Evolutionary conservation across 30 jellyfish, hydroid and myxozoan species (phyloP).

Genomic region (Rhopilema esculentum): DNA sequence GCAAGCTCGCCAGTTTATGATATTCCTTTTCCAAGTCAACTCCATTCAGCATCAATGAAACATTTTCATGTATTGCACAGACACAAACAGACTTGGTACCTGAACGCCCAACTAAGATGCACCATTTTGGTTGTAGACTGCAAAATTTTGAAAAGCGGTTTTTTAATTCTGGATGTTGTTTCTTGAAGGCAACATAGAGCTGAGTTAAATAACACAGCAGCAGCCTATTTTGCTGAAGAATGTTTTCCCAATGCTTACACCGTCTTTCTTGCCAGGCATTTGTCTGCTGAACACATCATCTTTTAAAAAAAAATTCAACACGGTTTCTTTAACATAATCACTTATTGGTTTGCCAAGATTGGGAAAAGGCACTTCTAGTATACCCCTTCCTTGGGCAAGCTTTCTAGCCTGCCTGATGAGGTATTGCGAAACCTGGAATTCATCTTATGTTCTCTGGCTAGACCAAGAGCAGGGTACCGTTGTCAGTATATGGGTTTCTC

Average conservation of each 20-base stretch:
- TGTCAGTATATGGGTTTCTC: constrained; percentile 62
- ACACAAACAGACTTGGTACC: constrained; percentile 90
- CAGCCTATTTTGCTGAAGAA: constrained; percentile 44
- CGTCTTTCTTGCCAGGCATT: constrained; percentile 77
- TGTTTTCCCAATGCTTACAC: constrained; percentile 61
- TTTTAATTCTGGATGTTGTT: constrained; percentile 37
- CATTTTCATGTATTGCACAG: constrained; percentile 77
- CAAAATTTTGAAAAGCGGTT: constrained; percentile 78
- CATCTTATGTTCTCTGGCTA: constrained; percentile 5
- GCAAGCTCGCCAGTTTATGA: constrained; percentile 31
- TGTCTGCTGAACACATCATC: constrained; percentile 64
- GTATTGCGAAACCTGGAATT: constrained; percentile 53
- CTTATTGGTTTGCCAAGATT: constrained; percentile 15
- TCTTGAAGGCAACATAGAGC: constrained; percentile 50
- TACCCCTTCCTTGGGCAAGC: constrained; percentile 32
- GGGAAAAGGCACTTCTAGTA: constrained; percentile 33
- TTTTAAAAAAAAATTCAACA: constrained; percentile 8
- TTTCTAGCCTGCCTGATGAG: constrained; percentile 42
- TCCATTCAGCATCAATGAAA: constrained; percentile 47
- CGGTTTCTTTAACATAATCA: constrained; percentile 6
- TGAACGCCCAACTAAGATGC: constrained; percentile 72
- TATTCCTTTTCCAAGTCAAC: constrained; percentile 24
- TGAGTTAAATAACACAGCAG: constrained; percentile 60
- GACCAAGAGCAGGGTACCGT: constrained; percentile 72
- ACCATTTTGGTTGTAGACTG: constrained; percentile 75